phyloP scores from a whole-genome alignment of 2,888 invertebrate species.

The Phlogophora meticulosa region DNA sequence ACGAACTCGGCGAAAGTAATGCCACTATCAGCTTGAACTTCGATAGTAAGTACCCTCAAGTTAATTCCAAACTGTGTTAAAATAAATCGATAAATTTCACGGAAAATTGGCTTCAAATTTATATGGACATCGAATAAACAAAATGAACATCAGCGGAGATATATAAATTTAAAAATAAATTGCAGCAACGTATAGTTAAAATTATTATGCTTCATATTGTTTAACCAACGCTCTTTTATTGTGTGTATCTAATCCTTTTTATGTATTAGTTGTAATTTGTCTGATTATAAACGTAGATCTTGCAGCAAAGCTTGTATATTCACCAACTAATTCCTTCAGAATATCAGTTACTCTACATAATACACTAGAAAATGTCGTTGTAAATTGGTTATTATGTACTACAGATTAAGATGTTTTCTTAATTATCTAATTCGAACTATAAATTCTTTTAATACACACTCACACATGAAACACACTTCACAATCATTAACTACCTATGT shows the following conservation, averaged over 20 bases:
- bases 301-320: constrained; percentile 87
- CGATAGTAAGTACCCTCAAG: constrained; percentile 96
- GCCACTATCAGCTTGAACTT: constrained; percentile 99
- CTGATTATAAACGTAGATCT: constrained; percentile 83
- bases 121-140: background rate
- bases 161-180: constrained; percentile 10
- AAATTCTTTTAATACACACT: constrained; percentile 51
- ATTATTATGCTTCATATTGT: constrained; percentile 69
- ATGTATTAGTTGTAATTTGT: constrained; percentile 74
- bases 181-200: constrained; percentile 37
- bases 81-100: constrained; percentile 14
- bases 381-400: constrained; percentile 69
- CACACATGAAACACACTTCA: constrained; percentile 55
- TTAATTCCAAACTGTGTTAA: background rate
- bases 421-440: constrained; percentile 68
- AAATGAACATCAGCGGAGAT: constrained; percentile 3
- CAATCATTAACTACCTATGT: constrained; percentile 58
- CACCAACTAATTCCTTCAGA: constrained; percentile 86
- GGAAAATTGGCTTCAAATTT: constrained; percentile 16
- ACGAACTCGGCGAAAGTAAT: constrained; percentile 99
- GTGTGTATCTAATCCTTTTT: constrained; percentile 84
- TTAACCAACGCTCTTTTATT: constrained; percentile 78
- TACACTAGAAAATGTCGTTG: constrained; percentile 74
- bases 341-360: constrained; percentile 83
- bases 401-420: constrained; percentile 89